Evolutionary conservation across 2,113 vertebrate genomes (phyloP).

Genomic region (Amazona guildingii): DNA sequence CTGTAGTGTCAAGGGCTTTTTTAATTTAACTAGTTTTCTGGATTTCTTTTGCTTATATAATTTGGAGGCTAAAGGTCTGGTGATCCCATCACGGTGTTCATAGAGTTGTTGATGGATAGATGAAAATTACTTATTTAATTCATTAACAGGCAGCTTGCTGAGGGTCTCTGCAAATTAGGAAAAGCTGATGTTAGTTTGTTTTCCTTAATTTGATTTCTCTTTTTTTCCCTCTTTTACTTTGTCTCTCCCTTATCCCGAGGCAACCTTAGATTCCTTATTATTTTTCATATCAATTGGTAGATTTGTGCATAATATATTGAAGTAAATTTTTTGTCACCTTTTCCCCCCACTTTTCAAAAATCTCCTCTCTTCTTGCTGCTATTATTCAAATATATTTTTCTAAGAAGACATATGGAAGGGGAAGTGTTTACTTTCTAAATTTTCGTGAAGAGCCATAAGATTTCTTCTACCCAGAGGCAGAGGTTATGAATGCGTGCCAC

Average conservation of each 20-base stretch:
- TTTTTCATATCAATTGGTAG: not conserved
- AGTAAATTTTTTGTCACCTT: not conserved
- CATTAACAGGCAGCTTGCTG: not conserved
- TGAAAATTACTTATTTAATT: conserved; percentile 10
- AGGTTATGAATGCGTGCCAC: not conserved
- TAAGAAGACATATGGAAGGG: not conserved
- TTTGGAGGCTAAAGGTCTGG: not conserved
- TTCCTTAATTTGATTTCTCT: not conserved
- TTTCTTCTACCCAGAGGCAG: not conserved
- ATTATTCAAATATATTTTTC: not conserved
- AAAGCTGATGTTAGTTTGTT: not conserved
- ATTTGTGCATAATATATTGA: not conserved
- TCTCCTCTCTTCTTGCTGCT: not conserved
- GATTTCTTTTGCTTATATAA: not conserved
- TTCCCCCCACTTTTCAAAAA: not conserved
- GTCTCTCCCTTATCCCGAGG: not conserved
- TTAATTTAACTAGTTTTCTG: not conserved
- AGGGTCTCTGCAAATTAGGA: not conserved
- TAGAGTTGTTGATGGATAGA: not conserved
- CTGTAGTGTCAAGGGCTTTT: not conserved
- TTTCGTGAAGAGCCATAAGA: not conserved
- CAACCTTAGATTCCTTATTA: not conserved
- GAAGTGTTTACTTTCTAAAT: not conserved
- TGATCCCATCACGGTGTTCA: not conserved
- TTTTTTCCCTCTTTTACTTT: not conserved